These are phyloP conservation scores for Lytechinus pictus DNA, from an alignment of 35 echinoderm and acorn worm genomes.

Conservation along the genomic window DNA sequence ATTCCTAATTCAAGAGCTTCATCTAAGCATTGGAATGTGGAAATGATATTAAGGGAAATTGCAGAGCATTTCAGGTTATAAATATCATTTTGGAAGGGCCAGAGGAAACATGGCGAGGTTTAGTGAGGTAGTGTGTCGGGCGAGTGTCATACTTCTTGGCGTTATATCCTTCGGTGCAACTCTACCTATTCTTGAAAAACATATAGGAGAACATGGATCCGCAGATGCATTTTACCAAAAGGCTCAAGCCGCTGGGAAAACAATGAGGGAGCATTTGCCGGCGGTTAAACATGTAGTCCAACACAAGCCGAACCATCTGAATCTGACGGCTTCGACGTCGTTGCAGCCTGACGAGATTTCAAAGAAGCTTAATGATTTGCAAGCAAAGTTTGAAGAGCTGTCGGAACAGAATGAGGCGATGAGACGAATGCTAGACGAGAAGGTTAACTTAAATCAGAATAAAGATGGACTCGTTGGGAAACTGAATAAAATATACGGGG, in stretches of 20 bases:
- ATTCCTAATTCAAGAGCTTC: neutral
- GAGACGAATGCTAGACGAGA: neutral
- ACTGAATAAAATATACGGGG: neutral
- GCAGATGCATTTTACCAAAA: neutral
- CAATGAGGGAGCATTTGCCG: neutral
- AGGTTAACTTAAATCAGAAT: neutral
- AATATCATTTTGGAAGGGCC: neutral
- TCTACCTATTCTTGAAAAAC: neutral
- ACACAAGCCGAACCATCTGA: neutral
- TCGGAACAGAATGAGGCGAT: conserved; percentile 6
- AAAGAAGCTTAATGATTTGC: neutral
- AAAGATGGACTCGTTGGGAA: conserved; percentile 20
- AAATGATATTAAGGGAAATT: neutral
- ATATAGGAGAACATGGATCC: neutral
- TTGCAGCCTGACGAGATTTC: neutral
- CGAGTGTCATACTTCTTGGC: neutral
- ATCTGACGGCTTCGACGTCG: neutral
- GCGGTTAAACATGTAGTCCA: neutral
- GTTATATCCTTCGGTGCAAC: neutral
- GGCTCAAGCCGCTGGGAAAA: neutral
- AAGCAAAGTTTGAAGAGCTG: conserved; percentile 27
- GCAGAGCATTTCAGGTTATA: neutral
- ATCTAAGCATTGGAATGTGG: neutral
- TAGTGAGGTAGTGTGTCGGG: neutral
- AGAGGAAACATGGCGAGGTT: neutral